Evolutionary conservation across 2,113 vertebrate species (phyloP).

Genomic region (Leptobrachium leishanense): DNA sequence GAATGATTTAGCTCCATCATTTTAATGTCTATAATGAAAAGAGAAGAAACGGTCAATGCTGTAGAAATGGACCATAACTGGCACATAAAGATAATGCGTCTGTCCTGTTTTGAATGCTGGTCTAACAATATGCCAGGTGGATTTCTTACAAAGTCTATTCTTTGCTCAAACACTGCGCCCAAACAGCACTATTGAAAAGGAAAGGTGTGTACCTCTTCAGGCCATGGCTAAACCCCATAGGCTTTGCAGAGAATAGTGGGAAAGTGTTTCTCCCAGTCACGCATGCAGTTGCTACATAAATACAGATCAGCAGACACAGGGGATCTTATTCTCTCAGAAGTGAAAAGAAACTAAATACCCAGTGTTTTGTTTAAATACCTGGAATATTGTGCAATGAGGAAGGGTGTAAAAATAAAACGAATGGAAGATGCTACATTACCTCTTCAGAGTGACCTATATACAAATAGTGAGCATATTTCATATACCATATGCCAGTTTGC

Average conservation of each 20-base stretch:
- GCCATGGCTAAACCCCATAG: slow-evolving; percentile 14
- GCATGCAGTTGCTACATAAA: slow-evolving; percentile 10
- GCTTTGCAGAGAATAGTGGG: not conserved
- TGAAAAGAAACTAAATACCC: not conserved
- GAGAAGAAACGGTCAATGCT: slow-evolving; percentile 33
- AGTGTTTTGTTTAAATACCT: too few relatives aligned
- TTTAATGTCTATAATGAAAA: slow-evolving; percentile 71
- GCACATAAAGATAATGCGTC: not conserved
- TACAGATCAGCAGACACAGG: not conserved
- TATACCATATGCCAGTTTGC: too few relatives aligned
- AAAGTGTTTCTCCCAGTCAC: slow-evolving; percentile 12
- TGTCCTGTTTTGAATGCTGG: slow-evolving; percentile 1
- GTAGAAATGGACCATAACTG: not conserved
- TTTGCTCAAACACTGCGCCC: slow-evolving; percentile 36
- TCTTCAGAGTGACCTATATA: too few relatives aligned
- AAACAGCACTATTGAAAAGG: slow-evolving; percentile 5
- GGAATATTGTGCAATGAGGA: too few relatives aligned
- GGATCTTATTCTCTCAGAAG: too few relatives aligned
- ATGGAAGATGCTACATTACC: too few relatives aligned
- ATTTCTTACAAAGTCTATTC: slow-evolving; percentile 15
- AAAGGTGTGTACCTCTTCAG: slow-evolving; percentile 31
- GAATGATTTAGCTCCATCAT: slow-evolving; percentile 81
- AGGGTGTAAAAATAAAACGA: too few relatives aligned
- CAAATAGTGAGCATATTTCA: too few relatives aligned
- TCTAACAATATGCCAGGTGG: slow-evolving; percentile 3